Evolutionary conservation across 1,140 invertebrate genomes (phyloP).

Genomic region (Heliothis virescens): DNA sequence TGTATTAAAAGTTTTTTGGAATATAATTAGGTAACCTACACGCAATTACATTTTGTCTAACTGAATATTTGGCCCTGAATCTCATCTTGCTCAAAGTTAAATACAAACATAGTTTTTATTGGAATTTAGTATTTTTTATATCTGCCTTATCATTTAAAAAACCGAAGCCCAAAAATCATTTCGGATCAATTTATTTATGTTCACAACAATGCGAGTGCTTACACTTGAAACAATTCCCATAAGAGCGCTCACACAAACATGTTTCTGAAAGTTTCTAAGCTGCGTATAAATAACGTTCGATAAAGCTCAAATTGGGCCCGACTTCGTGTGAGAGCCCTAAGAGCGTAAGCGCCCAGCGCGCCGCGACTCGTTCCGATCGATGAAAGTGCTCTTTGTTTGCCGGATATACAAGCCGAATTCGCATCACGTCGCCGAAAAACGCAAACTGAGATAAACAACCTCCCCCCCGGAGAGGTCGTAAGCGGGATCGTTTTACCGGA

Average conservation of each 20-base stretch:
- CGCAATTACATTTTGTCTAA: too few relatives aligned
- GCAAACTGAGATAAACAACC: slow-evolving; percentile 84
- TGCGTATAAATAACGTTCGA: slow-evolving; percentile 82
- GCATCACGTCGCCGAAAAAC: slow-evolving; percentile 84
- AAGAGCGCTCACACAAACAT: slow-evolving; percentile 74
- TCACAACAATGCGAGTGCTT: slow-evolving; percentile 66
- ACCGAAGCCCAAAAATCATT: background rate
- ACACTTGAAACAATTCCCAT: slow-evolving; percentile 78
- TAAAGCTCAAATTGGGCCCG: slow-evolving; percentile 77
- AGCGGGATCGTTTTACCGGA: slow-evolving; percentile 77
- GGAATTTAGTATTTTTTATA: too few relatives aligned
- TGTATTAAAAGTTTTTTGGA: too few relatives aligned
- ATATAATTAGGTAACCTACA: too few relatives aligned
- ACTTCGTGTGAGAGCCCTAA: slow-evolving; percentile 58
- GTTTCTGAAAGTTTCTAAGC: slow-evolving; percentile 81
- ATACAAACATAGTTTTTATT: too few relatives aligned
- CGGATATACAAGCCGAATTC: slow-evolving; percentile 84
- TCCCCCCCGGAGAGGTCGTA: slow-evolving; percentile 81
- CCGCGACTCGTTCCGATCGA: slow-evolving; percentile 77
- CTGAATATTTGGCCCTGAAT: too few relatives aligned
- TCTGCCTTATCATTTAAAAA: background rate
- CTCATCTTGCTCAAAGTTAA: too few relatives aligned
- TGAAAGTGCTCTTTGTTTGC: slow-evolving; percentile 81
- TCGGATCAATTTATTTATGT: slow-evolving; percentile 9
- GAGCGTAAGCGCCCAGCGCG: slow-evolving; percentile 70